A percentile compares a stretch with the other conserved stretches of the same genome.
phyloP scores from a whole-genome alignment of 2,113 vertebrate genomes.

The Ginglymostoma cirratum region DNA sequence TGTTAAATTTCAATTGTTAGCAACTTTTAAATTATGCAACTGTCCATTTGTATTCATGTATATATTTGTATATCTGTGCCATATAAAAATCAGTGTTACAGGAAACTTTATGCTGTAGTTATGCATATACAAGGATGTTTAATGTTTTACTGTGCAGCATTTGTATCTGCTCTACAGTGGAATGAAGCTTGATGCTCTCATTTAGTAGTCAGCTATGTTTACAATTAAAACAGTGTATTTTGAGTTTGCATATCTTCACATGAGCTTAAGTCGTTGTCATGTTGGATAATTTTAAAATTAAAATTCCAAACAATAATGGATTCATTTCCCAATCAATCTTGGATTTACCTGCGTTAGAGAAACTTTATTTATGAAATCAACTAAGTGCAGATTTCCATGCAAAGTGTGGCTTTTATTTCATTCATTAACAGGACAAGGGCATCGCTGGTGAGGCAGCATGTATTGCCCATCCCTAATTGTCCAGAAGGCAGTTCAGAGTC shows the following conservation, averaged over 20 bases:
- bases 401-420: background rate
- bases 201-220: background rate
- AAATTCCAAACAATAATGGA: background rate
- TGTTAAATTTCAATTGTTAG: background rate
- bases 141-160: background rate
- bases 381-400: background rate
- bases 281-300: background rate
- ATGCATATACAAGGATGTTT: background rate
- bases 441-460: too few species aligned
- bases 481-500: too few species aligned
- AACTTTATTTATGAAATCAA: background rate
- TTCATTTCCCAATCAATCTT: background rate
- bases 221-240: conserved; percentile 5
- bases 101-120: background rate
- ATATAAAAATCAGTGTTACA: background rate
- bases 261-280: background rate
- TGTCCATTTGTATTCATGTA: background rate
- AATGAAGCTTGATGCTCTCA: too few species aligned
- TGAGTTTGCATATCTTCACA: background rate
- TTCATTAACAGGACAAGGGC: too few species aligned
- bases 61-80: conserved; percentile 24
- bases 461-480: too few species aligned
- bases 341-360: background rate
- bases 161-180: background rate
- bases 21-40: background rate